Evolutionary conservation across 2,113 vertebrate species (phyloP), one percentile per base, ranked within the genome.

Genomic region (Cricetomys ansorgei): DNA sequence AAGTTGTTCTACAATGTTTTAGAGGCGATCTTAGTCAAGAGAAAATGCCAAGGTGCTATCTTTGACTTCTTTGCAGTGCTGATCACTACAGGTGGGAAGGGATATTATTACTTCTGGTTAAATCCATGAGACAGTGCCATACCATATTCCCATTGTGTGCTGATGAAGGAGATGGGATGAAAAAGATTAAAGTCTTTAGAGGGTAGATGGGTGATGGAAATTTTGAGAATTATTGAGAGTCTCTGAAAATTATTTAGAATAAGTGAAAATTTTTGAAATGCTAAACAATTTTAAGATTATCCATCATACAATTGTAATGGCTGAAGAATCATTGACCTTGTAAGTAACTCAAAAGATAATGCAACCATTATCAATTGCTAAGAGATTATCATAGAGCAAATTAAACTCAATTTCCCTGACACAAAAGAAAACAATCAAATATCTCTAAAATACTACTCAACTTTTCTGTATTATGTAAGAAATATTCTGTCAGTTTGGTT

Each of bases 161-260:
- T 84, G 55, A 50, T 31, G 45, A 65, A 64, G 37, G 19, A 87
- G 57, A 15, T 48, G 34, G 75, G 55, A 62, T 37, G 2, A 76
- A 91, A 92, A 16, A 69, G 21, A 80, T 91, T 80, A 75, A 83
- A 45, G 8, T 72, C 40, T 87, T 21, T 16, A 87, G 25, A 10
- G 43, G 77, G 19, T 89, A 19, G 31, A 19, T 67, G 7, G 19
- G 27, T 80, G 23, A 23, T 86, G 45, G 77, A 92, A 95, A 95
- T 72, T 4, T 79, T 87, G 70, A n/a, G 31, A 79, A 92, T 81
- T 81, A 69, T 83, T 91, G 84, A 73, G 57, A 70, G 43, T 13
- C 77, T 89, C 34, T 45, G 17, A 53, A 17, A 84, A 59, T 55
- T 53, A 94, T 88, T 93, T 89, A 73, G 40, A 84, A 93, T 55